Conservation (phyloP, 2,888 invertebrate genomes). For the Smittia sp. region DNA sequence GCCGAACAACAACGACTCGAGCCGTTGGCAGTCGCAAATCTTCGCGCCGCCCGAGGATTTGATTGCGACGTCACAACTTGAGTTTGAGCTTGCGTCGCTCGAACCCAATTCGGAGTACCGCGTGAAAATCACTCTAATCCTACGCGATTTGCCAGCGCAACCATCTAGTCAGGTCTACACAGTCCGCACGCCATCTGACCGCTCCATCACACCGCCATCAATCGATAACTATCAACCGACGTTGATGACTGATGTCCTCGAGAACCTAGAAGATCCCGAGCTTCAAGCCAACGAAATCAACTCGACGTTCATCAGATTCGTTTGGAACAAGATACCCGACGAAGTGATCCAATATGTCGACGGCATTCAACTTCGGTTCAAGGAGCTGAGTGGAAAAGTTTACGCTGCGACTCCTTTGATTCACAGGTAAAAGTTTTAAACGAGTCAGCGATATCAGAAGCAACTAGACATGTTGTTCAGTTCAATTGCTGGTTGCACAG, state of each 20-base stretch:
- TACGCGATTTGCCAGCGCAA: slow-evolving; percentile 73
- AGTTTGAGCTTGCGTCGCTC: slow-evolving; percentile 75
- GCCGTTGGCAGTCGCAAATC: slow-evolving; percentile 78
- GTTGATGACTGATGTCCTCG: slow-evolving; percentile 53
- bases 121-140: slow-evolving; percentile 74
- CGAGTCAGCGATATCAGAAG: too few relatives aligned
- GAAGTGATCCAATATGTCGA: slow-evolving; percentile 81
- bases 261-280: slow-evolving; percentile 67
- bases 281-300: slow-evolving; percentile 71
- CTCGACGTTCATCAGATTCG: slow-evolving; percentile 72
- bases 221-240: slow-evolving; percentile 52
- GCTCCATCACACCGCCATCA: slow-evolving; percentile 55
- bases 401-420: slow-evolving; percentile 82
- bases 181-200: slow-evolving; percentile 64
- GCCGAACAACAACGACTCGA: slow-evolving; percentile 63
- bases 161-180: slow-evolving; percentile 75
- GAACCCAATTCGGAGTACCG: slow-evolving; percentile 78
- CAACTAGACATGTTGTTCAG: too few relatives aligned
- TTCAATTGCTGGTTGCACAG: too few relatives aligned
- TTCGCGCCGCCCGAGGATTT: slow-evolving; percentile 84
- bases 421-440: slow-evolving; percentile 59
- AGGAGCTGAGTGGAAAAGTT: slow-evolving; percentile 76
- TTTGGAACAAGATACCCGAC: slow-evolving; percentile 78
- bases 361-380: slow-evolving; percentile 82
- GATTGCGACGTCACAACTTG: slow-evolving; percentile 79